Evolutionary conservation across 2,888 invertebrate genomes (phyloP).

Genomic region (Drosophila nr. fundita): DNA sequence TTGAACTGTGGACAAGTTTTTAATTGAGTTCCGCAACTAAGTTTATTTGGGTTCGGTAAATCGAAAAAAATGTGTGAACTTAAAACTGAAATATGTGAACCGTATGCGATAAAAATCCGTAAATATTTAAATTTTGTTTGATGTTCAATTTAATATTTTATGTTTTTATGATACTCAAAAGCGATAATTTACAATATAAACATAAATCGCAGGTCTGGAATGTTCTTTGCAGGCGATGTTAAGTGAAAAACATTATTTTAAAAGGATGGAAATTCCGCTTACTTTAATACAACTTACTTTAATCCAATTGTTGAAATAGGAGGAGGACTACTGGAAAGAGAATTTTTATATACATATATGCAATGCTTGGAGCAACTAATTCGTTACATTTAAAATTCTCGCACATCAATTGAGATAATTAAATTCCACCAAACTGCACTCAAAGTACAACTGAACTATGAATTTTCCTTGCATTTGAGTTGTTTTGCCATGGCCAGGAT

Average conservation of each 20-base stretch:
- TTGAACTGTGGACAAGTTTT: neutral
- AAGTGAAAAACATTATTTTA: neutral
- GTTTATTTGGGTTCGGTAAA: neutral
- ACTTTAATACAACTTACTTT: neutral
- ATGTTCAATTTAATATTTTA: neutral
- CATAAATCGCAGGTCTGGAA: neutral
- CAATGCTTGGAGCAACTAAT: neutral
- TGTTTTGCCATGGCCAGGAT: conserved; percentile 10
- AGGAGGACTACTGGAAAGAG: neutral
- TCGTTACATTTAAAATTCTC: conserved; percentile 13
- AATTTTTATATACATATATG: neutral
- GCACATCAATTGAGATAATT: conserved; percentile 26
- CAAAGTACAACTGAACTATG: conserved; percentile 10
- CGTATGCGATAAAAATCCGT: neutral
- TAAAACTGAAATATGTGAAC: neutral
- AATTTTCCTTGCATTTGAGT: conserved; percentile 12
- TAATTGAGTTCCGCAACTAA: neutral
- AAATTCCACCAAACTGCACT: conserved; percentile 18
- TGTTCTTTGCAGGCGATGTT: neutral
- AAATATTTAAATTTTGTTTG: neutral
- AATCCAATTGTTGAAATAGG: neutral
- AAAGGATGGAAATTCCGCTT: neutral
- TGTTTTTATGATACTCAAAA: neutral
- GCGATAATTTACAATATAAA: neutral
- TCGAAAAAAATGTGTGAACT: neutral